Conservation (phyloP, 2,113 vertebrate species). For the Elaphurus davidianus region DNA sequence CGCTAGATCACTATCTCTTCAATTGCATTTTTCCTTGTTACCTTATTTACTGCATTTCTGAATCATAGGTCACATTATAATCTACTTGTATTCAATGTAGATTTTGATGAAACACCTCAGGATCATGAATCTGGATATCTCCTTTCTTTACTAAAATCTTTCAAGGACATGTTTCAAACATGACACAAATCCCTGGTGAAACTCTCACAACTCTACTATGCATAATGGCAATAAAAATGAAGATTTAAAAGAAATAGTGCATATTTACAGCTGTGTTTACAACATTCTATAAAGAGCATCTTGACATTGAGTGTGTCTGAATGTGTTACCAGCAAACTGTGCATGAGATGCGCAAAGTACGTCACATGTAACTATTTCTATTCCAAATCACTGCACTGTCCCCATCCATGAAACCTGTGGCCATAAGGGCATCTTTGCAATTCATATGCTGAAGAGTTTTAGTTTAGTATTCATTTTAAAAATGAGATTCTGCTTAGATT, state of each 20-base stretch:
- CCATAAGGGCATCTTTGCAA: slow-evolving; percentile 40
- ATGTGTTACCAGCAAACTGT: background rate
- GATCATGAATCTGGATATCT: background rate
- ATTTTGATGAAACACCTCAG: slow-evolving; percentile 7
- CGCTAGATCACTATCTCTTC: background rate
- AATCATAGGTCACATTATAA: background rate
- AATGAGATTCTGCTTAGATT: slow-evolving; percentile 21
- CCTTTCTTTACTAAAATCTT: slow-evolving; percentile 30
- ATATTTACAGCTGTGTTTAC: slow-evolving; percentile 38
- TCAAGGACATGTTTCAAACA: slow-evolving; percentile 43
- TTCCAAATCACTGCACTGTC: background rate
- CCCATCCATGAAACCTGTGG: background rate
- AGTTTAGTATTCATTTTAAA: slow-evolving; percentile 41
- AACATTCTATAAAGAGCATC: slow-evolving; percentile 23
- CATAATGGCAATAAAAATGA: slow-evolving; percentile 55
- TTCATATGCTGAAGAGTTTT: background rate
- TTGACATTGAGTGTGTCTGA: slow-evolving; percentile 31
- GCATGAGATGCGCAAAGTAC: background rate
- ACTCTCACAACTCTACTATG: background rate
- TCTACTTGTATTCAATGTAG: background rate
- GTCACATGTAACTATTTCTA: background rate
- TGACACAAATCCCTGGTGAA: slow-evolving; percentile 25
- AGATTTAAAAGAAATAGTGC: slow-evolving; percentile 18
- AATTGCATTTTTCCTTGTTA: background rate
- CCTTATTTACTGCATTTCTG: background rate